A percentile compares a stretch with the other conserved stretches of the same genome.
Conservation (phyloP, 1,140 invertebrate species). For the Armadillidium nasatum region DNA sequence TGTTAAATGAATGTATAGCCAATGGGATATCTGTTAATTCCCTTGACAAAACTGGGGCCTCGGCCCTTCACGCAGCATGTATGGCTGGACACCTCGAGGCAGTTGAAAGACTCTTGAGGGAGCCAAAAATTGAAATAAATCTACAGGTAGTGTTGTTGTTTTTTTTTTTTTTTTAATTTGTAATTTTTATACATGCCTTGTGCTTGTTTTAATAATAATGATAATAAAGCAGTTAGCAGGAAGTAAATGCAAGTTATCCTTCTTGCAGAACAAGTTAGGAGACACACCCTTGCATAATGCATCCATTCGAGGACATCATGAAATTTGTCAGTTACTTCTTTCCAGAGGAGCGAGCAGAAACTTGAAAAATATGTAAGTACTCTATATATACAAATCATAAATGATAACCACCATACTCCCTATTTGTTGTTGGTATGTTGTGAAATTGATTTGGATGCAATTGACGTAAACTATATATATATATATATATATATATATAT, state of each 20-base stretch:
- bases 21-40: slow-evolving; percentile 65
- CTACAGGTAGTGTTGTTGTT: slow-evolving; percentile 37
- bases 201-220: not conserved
- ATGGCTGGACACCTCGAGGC: slow-evolving; percentile 57
- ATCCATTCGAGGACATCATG: slow-evolving; percentile 52
- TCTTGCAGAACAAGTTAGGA: slow-evolving; percentile 51
- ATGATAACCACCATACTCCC: too few species aligned
- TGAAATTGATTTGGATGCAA: too few species aligned
- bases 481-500: too few species aligned
- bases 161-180: not conserved
- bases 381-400: too few species aligned
- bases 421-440: too few species aligned
- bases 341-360: slow-evolving; percentile 46
- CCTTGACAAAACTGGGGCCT: slow-evolving; percentile 65
- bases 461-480: too few species aligned
- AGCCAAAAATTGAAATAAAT: slow-evolving; percentile 47
- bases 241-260: not conserved
- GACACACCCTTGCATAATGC: slow-evolving; percentile 57
- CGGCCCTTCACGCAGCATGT: slow-evolving; percentile 65
- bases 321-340: slow-evolving; percentile 50
- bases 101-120: slow-evolving; percentile 47
- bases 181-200: not conserved
- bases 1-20: slow-evolving; percentile 60
- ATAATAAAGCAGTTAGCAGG: not conserved
- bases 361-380: slow-evolving; percentile 34